Evolutionary conservation across 1,140 invertebrate species (phyloP).

Genomic region (Procambarus virginalis): DNA sequence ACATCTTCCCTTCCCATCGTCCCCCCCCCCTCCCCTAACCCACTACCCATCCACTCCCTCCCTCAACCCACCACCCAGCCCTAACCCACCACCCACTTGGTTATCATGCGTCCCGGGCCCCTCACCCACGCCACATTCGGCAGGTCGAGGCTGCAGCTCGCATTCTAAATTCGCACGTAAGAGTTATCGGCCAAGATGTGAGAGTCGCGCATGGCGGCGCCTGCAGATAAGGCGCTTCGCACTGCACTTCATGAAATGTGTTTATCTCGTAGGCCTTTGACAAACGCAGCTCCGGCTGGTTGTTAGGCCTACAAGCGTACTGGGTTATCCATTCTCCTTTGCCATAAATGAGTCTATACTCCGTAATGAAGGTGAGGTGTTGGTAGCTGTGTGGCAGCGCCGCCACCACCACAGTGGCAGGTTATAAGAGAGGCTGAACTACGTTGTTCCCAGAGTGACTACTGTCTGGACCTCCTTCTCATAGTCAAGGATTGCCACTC

Average conservation of each 20-base stretch:
- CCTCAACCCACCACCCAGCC: neutral
- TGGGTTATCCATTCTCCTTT: neutral
- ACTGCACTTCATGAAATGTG: neutral
- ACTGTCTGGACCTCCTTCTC: too few species aligned
- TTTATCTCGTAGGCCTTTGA: constrained; percentile 21
- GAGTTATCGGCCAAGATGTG: neutral
- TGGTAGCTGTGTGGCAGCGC: too few species aligned
- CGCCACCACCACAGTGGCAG: too few species aligned
- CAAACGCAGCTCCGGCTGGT: neutral
- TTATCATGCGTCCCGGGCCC: neutral
- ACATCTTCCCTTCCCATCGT: too few species aligned
- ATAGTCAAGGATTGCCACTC: too few species aligned
- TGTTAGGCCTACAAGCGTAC: neutral
- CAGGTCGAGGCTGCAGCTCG: neutral
- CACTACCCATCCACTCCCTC: neutral
- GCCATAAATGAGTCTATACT: neutral
- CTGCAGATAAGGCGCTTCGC: neutral
- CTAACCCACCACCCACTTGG: neutral
- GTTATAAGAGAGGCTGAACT: too few species aligned
- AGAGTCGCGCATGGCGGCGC: neutral
- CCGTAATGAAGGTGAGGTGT: too few species aligned
- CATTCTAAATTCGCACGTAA: constrained; percentile 17
- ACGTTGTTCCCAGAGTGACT: too few species aligned
- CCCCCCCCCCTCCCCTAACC: neutral
- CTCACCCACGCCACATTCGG: neutral